Evolutionary conservation across 23 tunicate species (phyloP), one percentile per base, ranked within the genome.

Genomic region (Ciona savignyi): DNA sequence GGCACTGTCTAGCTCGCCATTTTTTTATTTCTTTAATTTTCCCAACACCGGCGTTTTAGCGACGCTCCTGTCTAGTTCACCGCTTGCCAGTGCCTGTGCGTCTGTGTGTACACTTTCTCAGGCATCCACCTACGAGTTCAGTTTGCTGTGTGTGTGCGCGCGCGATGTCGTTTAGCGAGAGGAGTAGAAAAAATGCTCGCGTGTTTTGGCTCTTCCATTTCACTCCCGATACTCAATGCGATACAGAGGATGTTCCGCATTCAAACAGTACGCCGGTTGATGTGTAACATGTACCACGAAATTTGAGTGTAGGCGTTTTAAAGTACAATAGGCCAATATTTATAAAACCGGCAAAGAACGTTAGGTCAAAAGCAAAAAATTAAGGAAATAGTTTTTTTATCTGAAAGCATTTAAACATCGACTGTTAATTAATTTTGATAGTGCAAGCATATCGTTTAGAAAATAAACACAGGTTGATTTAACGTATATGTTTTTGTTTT

Each of bases 131-230:
- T n/a, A n/a, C n/a, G n/a, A n/a, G n/a, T n/a, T n/a, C n/a, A n/a
- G n/a, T n/a, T n/a, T n/a, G n/a, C n/a, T n/a, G 56, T 42, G 56
- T 42, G 56, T 42, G 56, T 42, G 56, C 56, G 56, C 56, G 56
- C 15, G 56, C 56, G 56, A 6, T 6, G 11, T 9, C 9, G 56
- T n/a, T n/a, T n/a, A n/a, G n/a, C n/a, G n/a, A n/a, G n/a, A n/a
- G n/a, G n/a, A n/a, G n/a, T n/a, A 42, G 56, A 42, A 6, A 6
- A 9, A 15, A 9, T 9, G 56, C 9, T 15, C 56, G 56, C 9
- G 56, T 42, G 56, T 42, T 42, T 6, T 42, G 56, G 56, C 56
- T 42, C 11, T 42, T 42, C 56, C 15, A 42, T 15, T 42, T 42
- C 56, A 42, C 56, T 42, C 56, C 56, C 56, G 56, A 42, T 42